Percentiles rank a stretch among this genome's conserved stretches.
Conservation (phyloP, 2,797 vertebrate genomes). For the Coregonus suidteri region DNA sequence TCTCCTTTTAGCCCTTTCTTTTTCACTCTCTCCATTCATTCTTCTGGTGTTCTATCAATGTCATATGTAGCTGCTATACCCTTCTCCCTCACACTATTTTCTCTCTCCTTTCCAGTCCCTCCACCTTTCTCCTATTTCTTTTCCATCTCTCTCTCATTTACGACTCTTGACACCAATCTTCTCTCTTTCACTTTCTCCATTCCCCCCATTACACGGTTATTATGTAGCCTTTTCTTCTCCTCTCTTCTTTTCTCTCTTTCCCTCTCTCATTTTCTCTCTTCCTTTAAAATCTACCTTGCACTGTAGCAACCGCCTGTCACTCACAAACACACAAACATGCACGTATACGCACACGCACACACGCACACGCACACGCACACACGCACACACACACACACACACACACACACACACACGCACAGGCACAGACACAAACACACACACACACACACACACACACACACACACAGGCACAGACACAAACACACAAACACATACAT, state of each 20-base stretch:
- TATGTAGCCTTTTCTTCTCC: too few species aligned
- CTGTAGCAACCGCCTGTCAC: neutral
- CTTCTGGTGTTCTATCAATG: conserved; percentile 11
- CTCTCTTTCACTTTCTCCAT: neutral
- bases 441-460: too few species aligned
- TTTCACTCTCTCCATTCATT: conserved; percentile 18
- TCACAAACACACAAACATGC: too few species aligned
- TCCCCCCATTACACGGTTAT: too few species aligned
- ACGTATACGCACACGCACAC: too few species aligned
- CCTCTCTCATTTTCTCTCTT: neutral
- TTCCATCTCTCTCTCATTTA: neutral
- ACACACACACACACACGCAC: neutral
- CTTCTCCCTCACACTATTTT: conserved; percentile 21
- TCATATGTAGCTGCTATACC: neutral
- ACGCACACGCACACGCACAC: neutral
- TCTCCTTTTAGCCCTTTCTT: conserved; percentile 1
- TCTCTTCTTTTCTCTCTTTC: neutral
- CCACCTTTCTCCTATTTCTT: neutral
- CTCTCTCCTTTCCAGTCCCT: conserved; percentile 14
- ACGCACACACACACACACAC: neutral
- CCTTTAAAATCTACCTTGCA: neutral
- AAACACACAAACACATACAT: neutral
- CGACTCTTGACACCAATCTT: too few species aligned
- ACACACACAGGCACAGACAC: neutral
- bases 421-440: neutral